Conservation (phyloP, 92 coral and sea anemone species). For the Porites rus region DNA sequence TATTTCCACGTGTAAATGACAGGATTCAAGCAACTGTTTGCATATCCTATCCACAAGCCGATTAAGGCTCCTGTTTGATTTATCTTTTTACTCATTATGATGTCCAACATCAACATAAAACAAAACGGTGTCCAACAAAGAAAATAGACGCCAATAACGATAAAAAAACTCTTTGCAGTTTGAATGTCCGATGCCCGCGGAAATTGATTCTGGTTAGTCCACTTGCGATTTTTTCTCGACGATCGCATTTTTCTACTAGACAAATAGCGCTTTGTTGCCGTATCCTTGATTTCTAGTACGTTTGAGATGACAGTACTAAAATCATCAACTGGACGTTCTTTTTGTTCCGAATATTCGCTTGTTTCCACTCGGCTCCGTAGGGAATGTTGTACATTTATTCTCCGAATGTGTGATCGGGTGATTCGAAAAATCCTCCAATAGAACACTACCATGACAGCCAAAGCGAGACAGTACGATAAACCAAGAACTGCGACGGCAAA, state of each 20-base stretch:
- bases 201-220: background rate
- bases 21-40: constrained; percentile 68
- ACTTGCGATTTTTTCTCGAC: background rate
- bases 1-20: constrained; percentile 73
- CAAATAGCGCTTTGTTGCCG: background rate
- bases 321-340: background rate
- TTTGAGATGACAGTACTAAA: background rate
- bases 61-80: constrained; percentile 49
- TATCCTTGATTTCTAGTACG: background rate
- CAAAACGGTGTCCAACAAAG: constrained; percentile 79
- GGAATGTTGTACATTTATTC: constrained; percentile 36
- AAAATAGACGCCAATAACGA: constrained; percentile 57
- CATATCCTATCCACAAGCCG: constrained; percentile 67
- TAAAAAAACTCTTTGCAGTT: constrained; percentile 63
- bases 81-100: constrained; percentile 18
- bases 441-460: constrained; percentile 46
- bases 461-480: constrained; percentile 52
- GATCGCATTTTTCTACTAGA: background rate
- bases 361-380: background rate
- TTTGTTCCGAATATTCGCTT: background rate
- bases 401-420: constrained; percentile 58
- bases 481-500: constrained; percentile 68
- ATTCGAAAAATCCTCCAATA: constrained; percentile 69
- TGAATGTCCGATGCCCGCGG: constrained; percentile 42
- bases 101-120: constrained; percentile 39